Evolutionary conservation across 1,140 invertebrate species (phyloP), one percentile per base, ranked within the genome.

Genomic region (Telenomus remus): DNA sequence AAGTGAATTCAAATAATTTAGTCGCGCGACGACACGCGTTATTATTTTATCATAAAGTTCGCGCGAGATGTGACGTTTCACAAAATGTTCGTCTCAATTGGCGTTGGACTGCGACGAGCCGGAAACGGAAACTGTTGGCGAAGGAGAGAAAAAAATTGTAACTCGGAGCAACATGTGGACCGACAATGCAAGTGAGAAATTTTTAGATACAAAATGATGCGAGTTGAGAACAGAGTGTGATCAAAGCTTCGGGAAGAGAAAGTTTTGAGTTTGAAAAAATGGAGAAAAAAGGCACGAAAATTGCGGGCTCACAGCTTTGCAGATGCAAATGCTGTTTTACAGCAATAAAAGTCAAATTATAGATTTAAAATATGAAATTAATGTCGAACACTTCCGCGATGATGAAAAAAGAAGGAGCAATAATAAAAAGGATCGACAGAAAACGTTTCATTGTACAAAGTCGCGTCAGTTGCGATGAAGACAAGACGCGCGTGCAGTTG

Each of bases 401-500:
- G 54, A 56, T 76, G 75, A 76, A 55, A 49, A 60, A 75, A 63
- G 53, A 75, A 63, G 64, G n/a, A n/a, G n/a, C n/a, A n/a, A n/a
- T n/a, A n/a, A n/a, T n/a, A n/a, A 65, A 60, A 79, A 76, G 78
- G 72, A 71, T 61, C 63, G 27, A 73, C 56, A 79, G 59, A 68
- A 64, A 81, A 76, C 64, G 66, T 78, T 78, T 75, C 63, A 85
- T 86, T 85, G 84, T 84, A 78, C 76, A 72, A 85, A 86, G 84
- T 83, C 82, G 79, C 84, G 85, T 84, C 84, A 86, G 85, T 86
- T 86, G 85, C 78, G 73, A 82, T 71, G 72, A 76, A 80, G 72
- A 64, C 64, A 77, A 80, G 79, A 76, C 75, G 70, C 78, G 83
- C 82, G 81, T 84, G 84, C 82, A 84, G 69, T 80, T 80, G 80